Base-by-base conservation (phyloP, 1,140 invertebrate genomes). In the Lamellibrachia luymesi region DNA sequence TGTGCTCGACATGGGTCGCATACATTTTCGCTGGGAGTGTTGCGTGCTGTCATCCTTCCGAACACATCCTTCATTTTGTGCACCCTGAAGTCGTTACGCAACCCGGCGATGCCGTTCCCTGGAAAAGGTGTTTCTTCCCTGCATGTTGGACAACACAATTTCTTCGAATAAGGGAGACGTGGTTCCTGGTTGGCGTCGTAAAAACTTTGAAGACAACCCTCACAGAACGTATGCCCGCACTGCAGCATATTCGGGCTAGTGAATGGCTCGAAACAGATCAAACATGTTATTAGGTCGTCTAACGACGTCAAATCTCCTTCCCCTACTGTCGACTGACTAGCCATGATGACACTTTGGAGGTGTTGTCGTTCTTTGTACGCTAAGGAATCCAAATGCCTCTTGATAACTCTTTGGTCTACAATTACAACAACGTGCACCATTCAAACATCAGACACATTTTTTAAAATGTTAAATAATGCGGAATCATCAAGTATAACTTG, bases 221-320 rank as follows among this genome's bases (percentile, higher is more conserved):
- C 38, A 51, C 93, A 94, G 56, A 93, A 94, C 22, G 93, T 94
- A 52, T 94, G 93, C 22, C 89, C 92, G 56, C 93, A 94, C 13
- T 89, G 17, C 27, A 94, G 93, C 50, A 93, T 93, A 25, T 93
- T 93, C 5, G 93, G 93, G 38, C 27, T 22, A 17, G 51, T 91
- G 56, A 91, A 94, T n/a, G 92, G 50, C 51, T 93, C 92, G 49
- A 94, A 93, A 92, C 93, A 94, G 51, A 94, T 93, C 92, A 90
- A 89, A 51, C 93, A 94, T 51, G 93, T 91, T 2, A 94, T 91
- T 50, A 94, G 91, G 7, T 93, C 92, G 17, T 93, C 91, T 50
- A 93, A 90, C 64, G 64, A 80, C 25, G 64, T 4, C 64, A 80
- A 2, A 17, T 80, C 6, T 80, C 64, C 8, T 2, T 80, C 64